Conservation (phyloP, 1,140 invertebrate genomes). For the Nasonia giraulti region DNA sequence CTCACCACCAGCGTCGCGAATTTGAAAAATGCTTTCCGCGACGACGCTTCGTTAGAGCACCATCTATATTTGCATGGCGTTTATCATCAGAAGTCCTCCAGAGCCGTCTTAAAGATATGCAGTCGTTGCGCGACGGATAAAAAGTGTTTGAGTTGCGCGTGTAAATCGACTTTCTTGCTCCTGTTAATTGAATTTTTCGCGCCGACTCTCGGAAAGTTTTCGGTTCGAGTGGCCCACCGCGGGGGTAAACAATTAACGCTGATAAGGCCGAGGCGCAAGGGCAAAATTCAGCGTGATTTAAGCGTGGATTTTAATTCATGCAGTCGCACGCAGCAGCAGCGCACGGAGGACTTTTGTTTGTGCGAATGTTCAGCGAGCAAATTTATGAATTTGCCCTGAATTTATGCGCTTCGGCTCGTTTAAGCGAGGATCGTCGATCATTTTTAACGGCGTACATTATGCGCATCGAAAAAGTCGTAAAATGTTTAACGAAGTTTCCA, state of each 20-base stretch:
- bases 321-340: neutral
- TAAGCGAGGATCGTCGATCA: neutral
- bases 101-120: neutral
- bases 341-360: neutral
- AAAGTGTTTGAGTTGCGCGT: slow-evolving; percentile 25
- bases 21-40: neutral
- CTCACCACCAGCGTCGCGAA: neutral
- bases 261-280: neutral
- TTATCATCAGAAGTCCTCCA: slow-evolving; percentile 42
- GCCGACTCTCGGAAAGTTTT: neutral
- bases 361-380: neutral
- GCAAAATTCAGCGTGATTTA: neutral
- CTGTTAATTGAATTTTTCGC: neutral
- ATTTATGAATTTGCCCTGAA: neutral
- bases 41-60: slow-evolving; percentile 40
- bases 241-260: neutral
- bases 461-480: neutral
- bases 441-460: slow-evolving; percentile 1
- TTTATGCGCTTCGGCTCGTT: neutral
- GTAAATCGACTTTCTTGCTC: neutral
- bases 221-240: neutral
- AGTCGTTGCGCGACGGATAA: too few species aligned
- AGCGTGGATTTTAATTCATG: slow-evolving; percentile 6
- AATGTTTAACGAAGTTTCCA: neutral
- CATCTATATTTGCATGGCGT: slow-evolving; percentile 51